A percentile compares a stretch with the other conserved stretches of the same genome.
These are phyloP conservation scores for Paracyclopina nana DNA, from an alignment of 1,140 invertebrate species.

Conservation along the genomic window DNA sequence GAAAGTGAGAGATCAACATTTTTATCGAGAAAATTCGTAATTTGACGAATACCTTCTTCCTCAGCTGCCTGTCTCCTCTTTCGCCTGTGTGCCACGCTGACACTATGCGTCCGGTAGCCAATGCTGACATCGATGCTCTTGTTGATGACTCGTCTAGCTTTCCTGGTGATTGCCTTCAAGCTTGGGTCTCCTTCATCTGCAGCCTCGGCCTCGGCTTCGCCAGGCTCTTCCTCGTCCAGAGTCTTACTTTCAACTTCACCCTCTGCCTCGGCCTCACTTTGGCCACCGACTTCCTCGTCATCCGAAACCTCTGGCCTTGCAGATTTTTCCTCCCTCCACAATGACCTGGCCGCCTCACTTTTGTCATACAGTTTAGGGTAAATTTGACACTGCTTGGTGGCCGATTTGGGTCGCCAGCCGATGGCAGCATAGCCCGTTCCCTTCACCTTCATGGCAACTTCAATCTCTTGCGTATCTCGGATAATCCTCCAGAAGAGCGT, in stretches of 20 bases:
- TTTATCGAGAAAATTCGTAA: not conserved
- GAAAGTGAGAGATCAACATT: not conserved
- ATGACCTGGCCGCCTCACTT: not conserved
- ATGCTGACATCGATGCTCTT: constrained; percentile 15
- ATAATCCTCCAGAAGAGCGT: constrained; percentile 60
- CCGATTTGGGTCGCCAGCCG: constrained; percentile 51
- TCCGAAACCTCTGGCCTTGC: no score
- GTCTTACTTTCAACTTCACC: not conserved
- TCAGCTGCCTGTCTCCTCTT: not conserved
- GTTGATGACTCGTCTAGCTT: constrained; percentile 14
- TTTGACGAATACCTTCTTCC: not conserved
- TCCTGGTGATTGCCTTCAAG: constrained; percentile 22
- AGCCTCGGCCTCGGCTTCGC: constrained; percentile 25
- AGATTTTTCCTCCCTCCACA: no score
- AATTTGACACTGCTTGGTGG: constrained; percentile 49
- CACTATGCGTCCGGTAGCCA: constrained; percentile 4
- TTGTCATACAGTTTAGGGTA: constrained; percentile 35
- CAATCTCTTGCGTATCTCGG: constrained; percentile 54
- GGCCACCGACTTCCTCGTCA: constrained; percentile 5
- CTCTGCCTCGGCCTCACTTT: constrained; percentile 14
- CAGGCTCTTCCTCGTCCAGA: constrained; percentile 26
- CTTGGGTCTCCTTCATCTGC: constrained; percentile 28
- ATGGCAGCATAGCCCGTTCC: constrained; percentile 63
- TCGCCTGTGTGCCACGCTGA: not conserved
- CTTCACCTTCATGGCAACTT: constrained; percentile 60